Evolutionary conservation across 2,888 invertebrate species (phyloP), one percentile per base, ranked within the genome.

Genomic region (Luffia ferchaultella): DNA sequence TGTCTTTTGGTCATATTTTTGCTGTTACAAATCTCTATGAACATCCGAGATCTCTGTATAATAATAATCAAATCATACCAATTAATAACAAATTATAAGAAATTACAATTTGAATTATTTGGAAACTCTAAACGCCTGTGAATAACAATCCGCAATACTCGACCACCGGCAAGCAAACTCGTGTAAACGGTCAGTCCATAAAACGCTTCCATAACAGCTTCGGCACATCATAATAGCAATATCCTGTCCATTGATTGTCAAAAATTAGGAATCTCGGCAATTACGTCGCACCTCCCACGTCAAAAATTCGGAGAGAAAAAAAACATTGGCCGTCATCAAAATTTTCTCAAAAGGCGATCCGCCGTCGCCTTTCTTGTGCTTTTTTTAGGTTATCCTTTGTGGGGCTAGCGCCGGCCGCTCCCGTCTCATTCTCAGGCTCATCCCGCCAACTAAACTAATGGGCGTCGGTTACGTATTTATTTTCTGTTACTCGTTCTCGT

Each of bases 261-360:
- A 82, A 80, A 82, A 77, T 78, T 77, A 70, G 79, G 79, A 78
- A 80, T 80, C 77, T 80, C 76, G 79, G 73, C 80, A 80, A 82
- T 82, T 80, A 80, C 70, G 68, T 70, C 75, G 68, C 76, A 76
- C 82, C 82, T 80, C 82, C 80, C 82, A 82, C 76, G 80, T 70
- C 73, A 77, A 71, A 61, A 59, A 55, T 56, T 57, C 63, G 71
- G 77, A 79, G n/a, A n/a, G n/a, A n/a, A 75, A 77, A 65, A 70
- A 67, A 70, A 15, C 70, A 67, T 73, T 78, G 78, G 74, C 79
- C 75, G 73, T 70, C 74, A 73, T 75, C 74, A 68, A 73, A 73
- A 70, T 75, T 76, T 76, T 45, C 73, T 71, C 73, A 74, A 79
- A 76, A 74, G 49, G 44, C 5, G 76, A 67, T 65, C 76, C 74